Percentiles rank a stretch among this genome's conserved stretches.
These are phyloP conservation scores for Myotis pilosus DNA, from an alignment of 2,797 vertebrate species.

Conservation along the genomic window DNA sequence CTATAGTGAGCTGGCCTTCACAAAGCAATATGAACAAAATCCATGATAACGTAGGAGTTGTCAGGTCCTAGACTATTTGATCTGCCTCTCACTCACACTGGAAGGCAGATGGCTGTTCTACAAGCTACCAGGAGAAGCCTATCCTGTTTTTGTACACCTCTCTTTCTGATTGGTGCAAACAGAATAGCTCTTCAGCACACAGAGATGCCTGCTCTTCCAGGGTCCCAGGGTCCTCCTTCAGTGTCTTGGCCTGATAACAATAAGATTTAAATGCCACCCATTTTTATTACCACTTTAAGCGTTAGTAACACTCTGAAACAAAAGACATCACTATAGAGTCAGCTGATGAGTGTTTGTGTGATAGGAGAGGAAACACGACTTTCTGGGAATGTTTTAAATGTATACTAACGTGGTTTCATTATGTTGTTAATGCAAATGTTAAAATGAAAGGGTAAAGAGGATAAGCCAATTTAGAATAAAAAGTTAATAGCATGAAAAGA, in stretches of 20 bases:
- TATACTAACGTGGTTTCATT: not conserved
- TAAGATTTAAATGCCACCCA: not conserved
- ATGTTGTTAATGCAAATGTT: not conserved
- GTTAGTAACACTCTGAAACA: not conserved
- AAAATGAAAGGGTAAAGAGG: not conserved
- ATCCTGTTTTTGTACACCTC: not conserved
- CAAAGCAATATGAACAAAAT: not conserved
- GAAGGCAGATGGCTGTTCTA: not conserved
- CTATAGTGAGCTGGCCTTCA: not conserved
- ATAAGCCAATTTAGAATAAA: not conserved
- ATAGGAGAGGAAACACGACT: not conserved
- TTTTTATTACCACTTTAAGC: not conserved
- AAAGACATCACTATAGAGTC: not conserved
- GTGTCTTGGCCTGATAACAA: not conserved
- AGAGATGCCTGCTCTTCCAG: not conserved
- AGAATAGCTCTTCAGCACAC: not conserved
- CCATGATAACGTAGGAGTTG: not conserved
- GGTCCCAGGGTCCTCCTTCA: not conserved
- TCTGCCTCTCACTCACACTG: not conserved
- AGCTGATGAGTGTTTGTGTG: not conserved
- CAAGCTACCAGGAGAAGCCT: not conserved
- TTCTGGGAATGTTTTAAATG: not conserved
- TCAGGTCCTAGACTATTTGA: not conserved
- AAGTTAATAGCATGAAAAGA: not conserved
- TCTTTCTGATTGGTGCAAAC: not conserved